Conservation (phyloP, 2,797 vertebrate genomes). For the Anolis apletophallus region DNA sequence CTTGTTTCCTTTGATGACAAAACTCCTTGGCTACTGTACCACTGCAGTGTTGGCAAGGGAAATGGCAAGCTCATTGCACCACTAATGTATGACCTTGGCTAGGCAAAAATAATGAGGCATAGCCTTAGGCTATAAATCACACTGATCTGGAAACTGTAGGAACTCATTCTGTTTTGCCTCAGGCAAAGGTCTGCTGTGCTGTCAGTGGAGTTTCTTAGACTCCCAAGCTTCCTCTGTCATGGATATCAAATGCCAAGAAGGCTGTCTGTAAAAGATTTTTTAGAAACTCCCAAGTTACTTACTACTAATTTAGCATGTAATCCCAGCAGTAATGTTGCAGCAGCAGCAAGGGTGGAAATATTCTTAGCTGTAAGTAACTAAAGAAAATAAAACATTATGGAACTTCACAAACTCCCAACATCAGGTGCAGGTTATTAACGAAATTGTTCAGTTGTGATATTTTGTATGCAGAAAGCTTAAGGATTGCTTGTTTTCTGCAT, state of each 20-base stretch:
- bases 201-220: conserved; percentile 61
- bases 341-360: conserved; percentile 18
- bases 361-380: conserved; percentile 53
- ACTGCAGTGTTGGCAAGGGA: conserved; percentile 35
- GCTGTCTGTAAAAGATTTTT: conserved; percentile 60
- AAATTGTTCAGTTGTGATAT: conserved; percentile 12
- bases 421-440: conserved; percentile 20
- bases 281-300: conserved; percentile 58
- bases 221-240: conserved; percentile 56
- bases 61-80: conserved; percentile 33
- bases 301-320: conserved; percentile 58
- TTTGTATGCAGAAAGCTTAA: background rate
- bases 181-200: conserved; percentile 72
- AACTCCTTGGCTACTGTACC: background rate
- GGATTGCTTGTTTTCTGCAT: conserved; percentile 16
- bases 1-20: conserved; percentile 12
- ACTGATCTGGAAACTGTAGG: conserved; percentile 45
- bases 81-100: conserved; percentile 59
- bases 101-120: conserved; percentile 62
- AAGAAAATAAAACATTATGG: background rate
- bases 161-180: conserved; percentile 68
- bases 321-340: conserved; percentile 17
- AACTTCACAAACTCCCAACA: conserved; percentile 35
- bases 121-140: conserved; percentile 68
- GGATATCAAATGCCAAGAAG: conserved; percentile 65